Evolutionary conservation across 2,797 vertebrate genomes (phyloP).

Genomic region (Melanotaenia maccullochi): DNA sequence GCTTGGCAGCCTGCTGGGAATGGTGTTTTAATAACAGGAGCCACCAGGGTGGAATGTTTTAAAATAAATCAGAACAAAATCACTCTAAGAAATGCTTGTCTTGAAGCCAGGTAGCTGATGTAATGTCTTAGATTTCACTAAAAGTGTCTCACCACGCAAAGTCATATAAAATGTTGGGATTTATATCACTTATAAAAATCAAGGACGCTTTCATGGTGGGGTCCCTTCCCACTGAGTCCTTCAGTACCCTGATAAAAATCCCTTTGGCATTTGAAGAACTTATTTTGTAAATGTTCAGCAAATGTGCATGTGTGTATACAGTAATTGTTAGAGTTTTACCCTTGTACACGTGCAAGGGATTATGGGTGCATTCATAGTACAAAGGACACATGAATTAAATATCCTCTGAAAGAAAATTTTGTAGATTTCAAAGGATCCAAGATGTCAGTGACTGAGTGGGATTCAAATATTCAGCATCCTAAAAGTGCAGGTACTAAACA

Average conservation of each 20-base stretch:
- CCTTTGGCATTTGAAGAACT: neutral
- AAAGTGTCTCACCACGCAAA: neutral
- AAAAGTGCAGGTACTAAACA: neutral
- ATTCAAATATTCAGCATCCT: neutral
- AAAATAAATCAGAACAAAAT: neutral
- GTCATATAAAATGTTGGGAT: neutral
- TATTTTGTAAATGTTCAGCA: neutral
- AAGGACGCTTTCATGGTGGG: neutral
- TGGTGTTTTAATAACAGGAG: neutral
- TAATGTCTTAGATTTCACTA: neutral
- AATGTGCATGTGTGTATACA: neutral
- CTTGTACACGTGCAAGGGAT: neutral
- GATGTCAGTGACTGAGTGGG: neutral
- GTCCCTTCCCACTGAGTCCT: neutral
- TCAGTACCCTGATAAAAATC: neutral
- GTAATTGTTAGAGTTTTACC: neutral
- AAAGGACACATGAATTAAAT: neutral
- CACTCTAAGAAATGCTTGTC: constrained; percentile 3
- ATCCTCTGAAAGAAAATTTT: neutral
- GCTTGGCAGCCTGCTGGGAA: constrained; percentile 4
- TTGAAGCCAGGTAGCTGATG: neutral
- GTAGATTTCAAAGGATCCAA: neutral
- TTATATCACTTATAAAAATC: neutral
- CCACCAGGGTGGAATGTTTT: neutral
- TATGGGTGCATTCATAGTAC: neutral